Conservation (phyloP, 2,797 vertebrate species). For the Sparidentex hasta region DNA sequence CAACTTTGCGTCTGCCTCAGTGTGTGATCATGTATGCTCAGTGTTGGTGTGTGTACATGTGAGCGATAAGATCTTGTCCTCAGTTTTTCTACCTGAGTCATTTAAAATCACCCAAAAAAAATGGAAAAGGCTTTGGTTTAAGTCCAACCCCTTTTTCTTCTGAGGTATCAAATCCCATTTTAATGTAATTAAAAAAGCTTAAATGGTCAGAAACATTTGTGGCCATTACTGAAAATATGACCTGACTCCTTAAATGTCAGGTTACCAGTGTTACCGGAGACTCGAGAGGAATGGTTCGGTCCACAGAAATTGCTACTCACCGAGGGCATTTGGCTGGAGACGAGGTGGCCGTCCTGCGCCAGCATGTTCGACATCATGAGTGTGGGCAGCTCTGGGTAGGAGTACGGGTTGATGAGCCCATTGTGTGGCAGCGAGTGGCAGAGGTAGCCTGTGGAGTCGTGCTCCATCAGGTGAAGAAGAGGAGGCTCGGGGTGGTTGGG, state of each 20-base stretch:
- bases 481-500: slow-evolving; percentile 96
- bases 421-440: slow-evolving; percentile 96
- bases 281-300: not conserved
- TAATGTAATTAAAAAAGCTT: not conserved
- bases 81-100: not conserved
- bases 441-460: slow-evolving; percentile 93
- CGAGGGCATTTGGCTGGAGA: slow-evolving; percentile 96
- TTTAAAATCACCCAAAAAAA: not conserved
- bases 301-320: slow-evolving; percentile 86
- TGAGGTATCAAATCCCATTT: not conserved
- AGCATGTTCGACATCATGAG: slow-evolving; percentile 99
- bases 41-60: slow-evolving; percentile 3
- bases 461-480: slow-evolving; percentile 97
- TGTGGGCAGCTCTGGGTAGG: slow-evolving; percentile 97
- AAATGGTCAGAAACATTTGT: slow-evolving; percentile 15
- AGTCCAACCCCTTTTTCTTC: slow-evolving; percentile 6
- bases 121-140: slow-evolving; percentile 2
- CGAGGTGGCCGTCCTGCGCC: slow-evolving; percentile 95
- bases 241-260: not conserved
- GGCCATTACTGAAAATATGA: slow-evolving; percentile 10
- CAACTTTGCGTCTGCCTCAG: not conserved
- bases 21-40: not conserved
- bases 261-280: not conserved
- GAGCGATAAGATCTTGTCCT: not conserved
- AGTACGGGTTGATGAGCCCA: slow-evolving; percentile 96